phyloP scores from a whole-genome alignment of 2,113 vertebrate species.

The Donacobius atricapilla region DNA sequence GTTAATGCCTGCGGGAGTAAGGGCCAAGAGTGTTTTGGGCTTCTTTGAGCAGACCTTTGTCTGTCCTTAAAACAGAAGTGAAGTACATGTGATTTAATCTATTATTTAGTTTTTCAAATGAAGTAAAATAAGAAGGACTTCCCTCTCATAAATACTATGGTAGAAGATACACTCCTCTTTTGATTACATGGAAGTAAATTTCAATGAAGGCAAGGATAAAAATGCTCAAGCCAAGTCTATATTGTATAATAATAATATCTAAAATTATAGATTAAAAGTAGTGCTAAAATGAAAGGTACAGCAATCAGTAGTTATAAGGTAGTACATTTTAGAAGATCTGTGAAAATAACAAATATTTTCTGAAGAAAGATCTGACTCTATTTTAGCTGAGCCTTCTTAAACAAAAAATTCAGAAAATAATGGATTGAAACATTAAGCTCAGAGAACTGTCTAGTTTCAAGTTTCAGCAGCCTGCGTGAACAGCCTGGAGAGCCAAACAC shows the following conservation, averaged over 20 bases:
- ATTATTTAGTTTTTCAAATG: neutral
- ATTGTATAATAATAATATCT: neutral
- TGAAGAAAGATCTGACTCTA: neutral
- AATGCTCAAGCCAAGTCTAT: neutral
- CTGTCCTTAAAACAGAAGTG: neutral
- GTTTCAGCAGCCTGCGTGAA: neutral
- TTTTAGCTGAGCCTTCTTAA: neutral
- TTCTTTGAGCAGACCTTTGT: neutral
- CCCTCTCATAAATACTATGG: rapidly evolving
- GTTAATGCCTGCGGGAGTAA: neutral
- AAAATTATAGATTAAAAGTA: neutral
- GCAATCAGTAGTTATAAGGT: neutral
- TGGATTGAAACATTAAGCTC: neutral
- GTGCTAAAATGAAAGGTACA: neutral
- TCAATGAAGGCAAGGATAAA: neutral
- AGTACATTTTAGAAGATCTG: neutral
- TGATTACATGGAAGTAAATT: neutral
- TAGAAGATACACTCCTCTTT: neutral
- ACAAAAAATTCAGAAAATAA: neutral
- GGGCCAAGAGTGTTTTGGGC: neutral
- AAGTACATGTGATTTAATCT: neutral
- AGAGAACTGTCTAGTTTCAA: neutral
- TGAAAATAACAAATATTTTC: neutral
- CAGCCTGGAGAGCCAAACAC: neutral
- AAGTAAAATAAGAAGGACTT: neutral